phyloP scores from a whole-genome alignment of 2,113 vertebrate genomes.

The Corydoras sp. region DNA sequence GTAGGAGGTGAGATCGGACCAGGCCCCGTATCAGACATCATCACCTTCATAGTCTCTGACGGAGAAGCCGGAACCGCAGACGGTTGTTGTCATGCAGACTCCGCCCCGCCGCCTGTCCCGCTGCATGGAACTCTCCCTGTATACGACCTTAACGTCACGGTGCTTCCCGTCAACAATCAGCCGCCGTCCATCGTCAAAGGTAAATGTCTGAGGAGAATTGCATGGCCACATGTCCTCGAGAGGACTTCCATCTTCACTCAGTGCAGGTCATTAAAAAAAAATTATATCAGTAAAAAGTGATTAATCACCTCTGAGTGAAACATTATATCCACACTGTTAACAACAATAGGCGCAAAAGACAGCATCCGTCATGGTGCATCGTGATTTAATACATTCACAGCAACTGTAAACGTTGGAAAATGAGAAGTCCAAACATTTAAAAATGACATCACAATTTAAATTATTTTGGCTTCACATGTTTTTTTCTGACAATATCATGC shows the following conservation, averaged over 20 bases:
- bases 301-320: no score
- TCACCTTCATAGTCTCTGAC: constrained; percentile 66
- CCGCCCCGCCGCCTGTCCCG: constrained; percentile 53
- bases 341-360: no score
- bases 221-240: not conserved
- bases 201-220: constrained; percentile 26
- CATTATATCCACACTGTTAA: no score
- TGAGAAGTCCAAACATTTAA: not conserved
- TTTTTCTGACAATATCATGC: not conserved
- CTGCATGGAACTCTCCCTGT: constrained; percentile 62
- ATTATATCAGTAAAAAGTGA: not conserved
- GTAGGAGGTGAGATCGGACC: constrained; percentile 56
- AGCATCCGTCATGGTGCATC: no score
- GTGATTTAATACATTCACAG: no score
- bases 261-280: no score
- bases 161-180: constrained; percentile 64
- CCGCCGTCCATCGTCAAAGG: constrained; percentile 48
- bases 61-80: constrained; percentile 50
- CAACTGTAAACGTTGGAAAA: no score
- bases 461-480: not conserved
- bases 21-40: constrained; percentile 36
- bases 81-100: constrained; percentile 57
- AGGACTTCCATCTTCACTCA: not conserved
- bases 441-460: not conserved
- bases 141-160: constrained; percentile 65